A percentile compares a stretch with the other conserved stretches of the same genome.
Evolutionary conservation across 2,888 invertebrate species (phyloP).

Genomic region (Hypercompe scribonia): DNA sequence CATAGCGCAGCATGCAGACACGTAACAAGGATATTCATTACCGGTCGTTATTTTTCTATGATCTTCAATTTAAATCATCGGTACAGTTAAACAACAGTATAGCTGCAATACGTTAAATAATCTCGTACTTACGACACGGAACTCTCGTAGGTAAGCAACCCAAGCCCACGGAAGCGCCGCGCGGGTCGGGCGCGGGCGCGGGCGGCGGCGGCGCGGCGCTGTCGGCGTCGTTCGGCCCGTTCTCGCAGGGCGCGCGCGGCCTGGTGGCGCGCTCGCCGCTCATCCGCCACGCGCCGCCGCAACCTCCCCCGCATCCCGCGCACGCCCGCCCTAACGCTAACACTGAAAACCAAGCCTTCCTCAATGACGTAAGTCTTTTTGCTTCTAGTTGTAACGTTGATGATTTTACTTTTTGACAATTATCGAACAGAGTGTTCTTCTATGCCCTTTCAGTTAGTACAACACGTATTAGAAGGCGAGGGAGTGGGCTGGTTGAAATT

Average conservation of each 20-base stretch:
- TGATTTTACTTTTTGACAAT: background rate
- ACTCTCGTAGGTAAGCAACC: constrained; percentile 63
- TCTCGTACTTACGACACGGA: background rate
- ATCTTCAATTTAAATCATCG: too few species aligned
- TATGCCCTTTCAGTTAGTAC: constrained; percentile 89
- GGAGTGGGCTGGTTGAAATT: constrained; percentile 99
- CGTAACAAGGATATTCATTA: too few species aligned
- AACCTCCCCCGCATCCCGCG: constrained; percentile 87
- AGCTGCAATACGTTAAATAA: background rate
- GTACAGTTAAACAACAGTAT: background rate
- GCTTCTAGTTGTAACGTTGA: background rate
- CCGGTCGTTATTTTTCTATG: too few species aligned
- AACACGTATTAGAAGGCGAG: constrained; percentile 95
- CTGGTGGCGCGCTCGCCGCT: constrained; percentile 96
- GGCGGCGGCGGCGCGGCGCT: constrained; percentile 37
- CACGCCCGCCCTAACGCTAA: constrained; percentile 91
- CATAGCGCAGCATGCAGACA: too few species aligned
- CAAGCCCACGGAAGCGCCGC: constrained; percentile 43
- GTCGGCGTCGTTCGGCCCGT: constrained; percentile 75
- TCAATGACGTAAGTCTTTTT: constrained; percentile 91
- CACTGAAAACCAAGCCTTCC: constrained; percentile 96
- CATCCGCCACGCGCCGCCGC: constrained; percentile 92
- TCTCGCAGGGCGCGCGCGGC: constrained; percentile 91
- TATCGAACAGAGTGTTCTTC: background rate
- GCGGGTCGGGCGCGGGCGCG: constrained; percentile 19